Conservation (phyloP, 2,888 invertebrate species). For the Hipparchia sbordonii region DNA sequence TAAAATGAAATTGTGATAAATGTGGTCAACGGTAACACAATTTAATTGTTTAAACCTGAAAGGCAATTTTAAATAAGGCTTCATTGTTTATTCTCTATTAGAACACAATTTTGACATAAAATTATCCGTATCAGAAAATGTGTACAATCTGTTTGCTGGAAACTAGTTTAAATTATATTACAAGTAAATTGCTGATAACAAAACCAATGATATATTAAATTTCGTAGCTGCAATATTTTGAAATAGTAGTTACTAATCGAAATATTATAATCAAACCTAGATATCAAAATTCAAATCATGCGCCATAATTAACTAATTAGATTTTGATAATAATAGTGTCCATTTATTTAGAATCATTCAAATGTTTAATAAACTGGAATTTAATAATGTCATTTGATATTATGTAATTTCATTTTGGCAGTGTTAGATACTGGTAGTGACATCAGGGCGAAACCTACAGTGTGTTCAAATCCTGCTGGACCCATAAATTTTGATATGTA, state of each 20-base stretch:
- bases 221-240: neutral
- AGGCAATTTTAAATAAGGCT: neutral
- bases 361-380: no score
- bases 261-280: neutral
- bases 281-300: neutral
- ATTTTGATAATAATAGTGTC: neutral
- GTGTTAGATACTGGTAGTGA: no score
- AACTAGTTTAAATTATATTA: constrained; percentile 4
- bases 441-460: no score
- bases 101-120: neutral
- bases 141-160: neutral
- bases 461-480: no score
- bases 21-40: constrained; percentile 5
- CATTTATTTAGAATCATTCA: no score
- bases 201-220: neutral
- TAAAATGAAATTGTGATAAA: constrained; percentile 7
- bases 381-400: no score
- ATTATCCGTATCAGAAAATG: neutral
- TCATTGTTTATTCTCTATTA: constrained; percentile 8
- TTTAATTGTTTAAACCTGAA: constrained; percentile 3
- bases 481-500: no score
- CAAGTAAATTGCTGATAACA: neutral
- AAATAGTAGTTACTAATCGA: neutral
- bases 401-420: no score
- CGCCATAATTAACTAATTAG: neutral